Evolutionary conservation across 2,888 invertebrate species (phyloP), one percentile per base, ranked within the genome.

Genomic region (Nipponacmea schrenckii): DNA sequence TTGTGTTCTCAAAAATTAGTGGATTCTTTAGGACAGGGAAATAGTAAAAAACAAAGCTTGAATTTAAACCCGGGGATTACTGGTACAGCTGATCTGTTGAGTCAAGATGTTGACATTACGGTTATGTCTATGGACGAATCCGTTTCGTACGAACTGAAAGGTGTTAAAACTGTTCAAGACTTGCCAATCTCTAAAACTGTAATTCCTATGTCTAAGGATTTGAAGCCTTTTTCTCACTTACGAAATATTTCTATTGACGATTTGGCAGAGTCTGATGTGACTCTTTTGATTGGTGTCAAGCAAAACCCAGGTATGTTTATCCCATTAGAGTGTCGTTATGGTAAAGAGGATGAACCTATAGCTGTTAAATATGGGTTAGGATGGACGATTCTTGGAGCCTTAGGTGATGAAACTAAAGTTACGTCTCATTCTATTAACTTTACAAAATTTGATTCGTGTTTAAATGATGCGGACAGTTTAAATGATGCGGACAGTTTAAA

Each of bases 151-250:
- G n/a, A 48, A 48, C 48, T 48, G n/a, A n/a, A 48, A 48, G n/a
- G n/a, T 48, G 48, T 48, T 48, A 48, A 48, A 48, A 48, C 48
- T 48, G 48, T 48, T 48, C 14, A 48, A 48, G n/a, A 48, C 48
- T 48, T 48, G n/a, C 48, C 48, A 17, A 48, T 5, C n/a, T 4
- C 48, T 48, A 48, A 48, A 48, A 48, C 14, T 48, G 14, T 14
- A 17, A 48, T 48, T n/a, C 48, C 48, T 14, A 48, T 48, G 48
- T 15, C 46, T 12, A 17, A 46, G 12, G 46, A 46, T 46, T 15
- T 46, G 14, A 46, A 46, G 46, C 12, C 14, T 46, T 46, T 15
- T 46, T 17, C 46, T 17, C 46, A 46, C 17, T 46, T 46, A 46
- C 14, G 17, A 15, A 17, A 46, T 46, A 46, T 46, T 46, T 46